phyloP scores from a whole-genome alignment of 2,113 vertebrate species.

The Barnardius zonarius region DNA sequence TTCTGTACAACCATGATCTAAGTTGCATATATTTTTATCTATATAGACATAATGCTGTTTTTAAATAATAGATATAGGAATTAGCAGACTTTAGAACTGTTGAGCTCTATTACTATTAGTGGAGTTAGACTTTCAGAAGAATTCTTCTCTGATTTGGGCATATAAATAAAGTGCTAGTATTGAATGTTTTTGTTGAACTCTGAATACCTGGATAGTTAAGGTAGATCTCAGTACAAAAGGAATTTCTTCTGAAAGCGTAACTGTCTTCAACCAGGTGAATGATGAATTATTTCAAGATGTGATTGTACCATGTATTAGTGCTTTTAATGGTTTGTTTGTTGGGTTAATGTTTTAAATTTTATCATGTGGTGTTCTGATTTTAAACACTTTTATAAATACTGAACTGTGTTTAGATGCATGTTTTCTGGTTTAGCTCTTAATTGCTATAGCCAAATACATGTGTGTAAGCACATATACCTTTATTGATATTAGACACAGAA shows the following conservation, averaged over 20 bases:
- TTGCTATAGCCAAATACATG: not conserved
- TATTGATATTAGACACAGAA: not conserved
- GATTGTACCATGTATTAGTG: not conserved
- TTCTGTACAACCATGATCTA: not conserved
- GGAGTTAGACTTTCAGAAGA: constrained; percentile 16
- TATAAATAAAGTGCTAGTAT: not conserved
- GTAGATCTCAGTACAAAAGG: not conserved
- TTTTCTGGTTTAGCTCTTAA: not conserved
- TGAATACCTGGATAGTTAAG: not conserved
- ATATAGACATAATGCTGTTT: not conserved
- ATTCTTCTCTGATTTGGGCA: not conserved
- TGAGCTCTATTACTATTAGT: not conserved
- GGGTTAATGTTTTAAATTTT: not conserved
- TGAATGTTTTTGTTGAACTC: not conserved
- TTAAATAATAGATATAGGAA: not conserved
- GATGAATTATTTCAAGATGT: not conserved
- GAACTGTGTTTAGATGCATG: not conserved
- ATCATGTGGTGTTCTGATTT: not conserved
- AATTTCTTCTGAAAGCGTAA: constrained; percentile 5
- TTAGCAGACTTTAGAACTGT: not conserved
- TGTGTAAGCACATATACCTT: not conserved
- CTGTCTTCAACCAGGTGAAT: not conserved
- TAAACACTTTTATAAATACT: not conserved
- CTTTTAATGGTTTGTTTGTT: not conserved
- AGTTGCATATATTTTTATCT: not conserved